Conservation (phyloP, 2,797 vertebrate species). For the Ispidina lecontei region DNA sequence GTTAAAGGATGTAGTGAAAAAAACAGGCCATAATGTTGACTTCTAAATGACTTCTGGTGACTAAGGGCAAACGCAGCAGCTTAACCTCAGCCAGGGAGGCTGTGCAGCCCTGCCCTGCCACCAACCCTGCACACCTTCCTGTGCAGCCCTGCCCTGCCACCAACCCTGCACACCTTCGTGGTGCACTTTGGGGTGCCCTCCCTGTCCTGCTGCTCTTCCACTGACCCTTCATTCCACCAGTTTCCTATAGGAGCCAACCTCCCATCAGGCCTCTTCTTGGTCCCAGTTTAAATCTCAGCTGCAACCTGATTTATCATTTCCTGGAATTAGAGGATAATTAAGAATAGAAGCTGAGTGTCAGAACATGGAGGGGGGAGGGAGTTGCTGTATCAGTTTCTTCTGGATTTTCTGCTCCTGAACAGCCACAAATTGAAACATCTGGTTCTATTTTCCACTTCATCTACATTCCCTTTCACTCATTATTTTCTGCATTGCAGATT, state of each 20-base stretch:
- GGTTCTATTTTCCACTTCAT: slow-evolving; percentile 63
- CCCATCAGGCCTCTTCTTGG: background rate
- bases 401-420: slow-evolving; percentile 20
- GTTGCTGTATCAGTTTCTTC: background rate
- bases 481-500: background rate
- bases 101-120: background rate
- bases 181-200: background rate
- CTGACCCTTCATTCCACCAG: background rate
- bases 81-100: background rate
- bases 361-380: background rate
- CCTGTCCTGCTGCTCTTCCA: background rate
- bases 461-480: background rate
- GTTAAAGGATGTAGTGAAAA: background rate
- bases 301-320: background rate
- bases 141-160: too few species aligned
- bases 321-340: background rate
- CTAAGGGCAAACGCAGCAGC: background rate
- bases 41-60: background rate
- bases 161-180: background rate
- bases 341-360: background rate
- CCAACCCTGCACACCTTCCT: too few species aligned
- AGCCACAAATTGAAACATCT: slow-evolving; percentile 41
- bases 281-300: background rate
- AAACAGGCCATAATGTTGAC: background rate
- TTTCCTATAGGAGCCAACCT: background rate